Conservation (phyloP, 1,140 invertebrate genomes). For the Fopius arisanus region DNA sequence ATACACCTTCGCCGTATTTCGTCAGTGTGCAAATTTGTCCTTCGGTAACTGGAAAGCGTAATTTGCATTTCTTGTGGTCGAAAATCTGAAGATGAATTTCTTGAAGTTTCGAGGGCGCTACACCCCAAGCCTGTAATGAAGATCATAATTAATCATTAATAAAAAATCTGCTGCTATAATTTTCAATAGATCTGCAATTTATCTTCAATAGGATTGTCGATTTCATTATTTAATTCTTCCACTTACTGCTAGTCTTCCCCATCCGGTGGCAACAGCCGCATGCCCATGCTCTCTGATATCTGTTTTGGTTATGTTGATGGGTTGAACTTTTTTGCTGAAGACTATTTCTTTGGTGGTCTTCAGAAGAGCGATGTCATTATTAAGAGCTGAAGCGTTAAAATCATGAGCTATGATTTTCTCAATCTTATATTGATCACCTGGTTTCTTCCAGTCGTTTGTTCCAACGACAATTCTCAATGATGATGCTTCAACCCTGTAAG, state of each 20-base stretch:
- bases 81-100: not conserved
- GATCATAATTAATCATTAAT: not conserved
- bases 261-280: constrained; percentile 54
- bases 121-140: not conserved
- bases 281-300: constrained; percentile 42
- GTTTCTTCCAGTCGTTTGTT: not conserved
- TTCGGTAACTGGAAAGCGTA: not conserved
- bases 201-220: too few species aligned
- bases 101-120: not conserved
- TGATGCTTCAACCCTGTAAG: not conserved
- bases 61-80: not conserved
- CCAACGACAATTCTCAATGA: not conserved
- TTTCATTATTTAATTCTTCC: too few species aligned
- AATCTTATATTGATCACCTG: not conserved
- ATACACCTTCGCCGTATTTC: not conserved
- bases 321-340: constrained; percentile 41
- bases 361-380: constrained; percentile 61
- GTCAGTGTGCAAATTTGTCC: not conserved
- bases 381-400: not conserved
- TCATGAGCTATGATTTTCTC: not conserved
- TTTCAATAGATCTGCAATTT: too few species aligned
- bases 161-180: not conserved
- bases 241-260: constrained; percentile 44
- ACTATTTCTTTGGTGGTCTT: constrained; percentile 42
- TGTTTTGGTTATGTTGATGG: constrained; percentile 47